Base-by-base conservation (phyloP, 2,888 invertebrate species). In the Rotaria magnacalcarata region DNA sequence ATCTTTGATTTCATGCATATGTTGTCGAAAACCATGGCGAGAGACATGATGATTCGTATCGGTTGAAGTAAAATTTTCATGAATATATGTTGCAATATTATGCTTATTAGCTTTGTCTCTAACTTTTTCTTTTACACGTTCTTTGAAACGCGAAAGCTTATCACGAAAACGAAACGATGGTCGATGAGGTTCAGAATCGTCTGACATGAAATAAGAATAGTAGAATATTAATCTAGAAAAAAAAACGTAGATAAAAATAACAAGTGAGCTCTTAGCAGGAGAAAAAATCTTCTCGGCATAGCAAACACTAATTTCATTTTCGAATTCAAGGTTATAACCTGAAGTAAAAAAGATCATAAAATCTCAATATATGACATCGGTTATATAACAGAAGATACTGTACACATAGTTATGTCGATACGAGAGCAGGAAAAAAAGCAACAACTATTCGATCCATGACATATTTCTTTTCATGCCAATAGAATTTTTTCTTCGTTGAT, bases 161-260 rank as follows among this genome's bases (percentile, higher is more conserved):
- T 47, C 47, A 80, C 80, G 80, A 47, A 47, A 43, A 47, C 80
- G 80, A 80, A 80, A 47, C 47, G 80, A 43, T 47, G 80, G 47
- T 80, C 47, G 43, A n/a, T 16, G 67, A 14, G 16, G 67, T 19
- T 67, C 34, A 19, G 67, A 34, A 41, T 80, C 47, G 0, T 1
- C 47, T 47, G 80, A 80, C 67, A 67, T 67, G 16, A 34, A 2
- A 54, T 21, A 52, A 1, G 16, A 52, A 52, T 52, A 11, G 14
- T 52, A 16, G 34, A 34, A 4, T 14, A 52, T 52, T 3, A 52
- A 52, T 52, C 3, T 16, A 52, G 14, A 16, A 16, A 21, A 19
- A 4, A 21, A 7, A 19, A 54, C 6, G 4, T 0, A 54, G 7
- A 21, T 6, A 54, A 21, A 3, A 19, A 54, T 21, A 54, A 21